These are phyloP conservation scores for Torymus texanus DNA, from an alignment of 2,888 invertebrate species.

Conservation along the genomic window DNA sequence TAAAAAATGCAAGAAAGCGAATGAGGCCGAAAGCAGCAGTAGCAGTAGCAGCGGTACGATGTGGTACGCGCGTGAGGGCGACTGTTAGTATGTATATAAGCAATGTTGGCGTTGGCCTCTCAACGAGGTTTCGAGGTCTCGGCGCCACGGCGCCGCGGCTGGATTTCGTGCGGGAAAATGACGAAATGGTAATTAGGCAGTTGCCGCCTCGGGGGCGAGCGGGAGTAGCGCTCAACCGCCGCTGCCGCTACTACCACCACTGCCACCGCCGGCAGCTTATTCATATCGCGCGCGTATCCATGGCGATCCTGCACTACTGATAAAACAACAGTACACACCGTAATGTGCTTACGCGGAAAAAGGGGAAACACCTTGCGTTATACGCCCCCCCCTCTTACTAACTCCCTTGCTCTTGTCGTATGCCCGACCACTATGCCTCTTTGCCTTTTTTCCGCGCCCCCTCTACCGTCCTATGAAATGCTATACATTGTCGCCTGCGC, in stretches of 20 bases:
- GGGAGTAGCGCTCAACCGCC: conserved; percentile 48
- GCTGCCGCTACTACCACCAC: neutral
- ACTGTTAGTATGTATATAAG: neutral
- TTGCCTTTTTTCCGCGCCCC: neutral
- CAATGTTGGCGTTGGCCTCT: conserved; percentile 15
- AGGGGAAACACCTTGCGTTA: conserved; percentile 54
- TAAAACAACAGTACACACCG: conserved; percentile 73
- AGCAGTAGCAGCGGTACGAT: no score
- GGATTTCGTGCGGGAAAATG: conserved; percentile 64
- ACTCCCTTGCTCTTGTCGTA: neutral
- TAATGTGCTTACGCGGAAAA: conserved; percentile 68
- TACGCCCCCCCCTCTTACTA: neutral
- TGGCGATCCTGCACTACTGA: conserved; percentile 74
- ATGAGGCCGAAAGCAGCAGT: no score
- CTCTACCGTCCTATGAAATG: neutral
- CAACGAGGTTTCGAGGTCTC: neutral
- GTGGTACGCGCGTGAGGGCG: no score
- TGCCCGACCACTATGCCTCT: neutral
- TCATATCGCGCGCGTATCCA: conserved; percentile 73
- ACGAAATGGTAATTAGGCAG: conserved; percentile 71
- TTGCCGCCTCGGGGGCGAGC: conserved; percentile 54
- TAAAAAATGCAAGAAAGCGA: neutral
- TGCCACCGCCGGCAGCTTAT: conserved; percentile 62
- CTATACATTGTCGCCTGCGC: neutral
- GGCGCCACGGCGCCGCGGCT: neutral